These are phyloP conservation scores for Speoplatyrhinus poulsoni DNA, from an alignment of 2,113 vertebrate species.

Conservation along the genomic window DNA sequence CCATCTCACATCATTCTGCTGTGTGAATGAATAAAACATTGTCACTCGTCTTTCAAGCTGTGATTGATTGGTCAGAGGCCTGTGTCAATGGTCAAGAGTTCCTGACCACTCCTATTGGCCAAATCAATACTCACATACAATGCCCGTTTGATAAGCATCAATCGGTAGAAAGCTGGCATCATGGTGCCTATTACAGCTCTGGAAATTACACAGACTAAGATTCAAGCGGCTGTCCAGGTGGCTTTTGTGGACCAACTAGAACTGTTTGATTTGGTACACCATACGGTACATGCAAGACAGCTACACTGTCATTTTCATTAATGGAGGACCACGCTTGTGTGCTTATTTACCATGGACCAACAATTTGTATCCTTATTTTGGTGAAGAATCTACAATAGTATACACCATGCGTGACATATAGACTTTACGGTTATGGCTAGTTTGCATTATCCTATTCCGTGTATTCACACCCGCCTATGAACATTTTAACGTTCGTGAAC, in stretches of 20 bases:
- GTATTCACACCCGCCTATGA: not conserved
- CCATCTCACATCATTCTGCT: slow-evolving; percentile 53
- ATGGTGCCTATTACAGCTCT: slow-evolving; percentile 65
- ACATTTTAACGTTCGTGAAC: not conserved
- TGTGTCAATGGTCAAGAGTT: slow-evolving; percentile 47
- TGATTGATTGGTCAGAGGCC: slow-evolving; percentile 47
- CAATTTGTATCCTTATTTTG: slow-evolving; percentile 29
- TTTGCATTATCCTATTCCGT: not conserved
- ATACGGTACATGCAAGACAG: slow-evolving; percentile 32
- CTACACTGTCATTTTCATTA: slow-evolving; percentile 74
- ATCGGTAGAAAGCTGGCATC: slow-evolving; percentile 46
- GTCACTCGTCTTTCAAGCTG: slow-evolving; percentile 32
- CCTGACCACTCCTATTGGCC: slow-evolving; percentile 30
- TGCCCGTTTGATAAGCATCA: slow-evolving; percentile 57
- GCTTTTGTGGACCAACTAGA: slow-evolving; percentile 7
- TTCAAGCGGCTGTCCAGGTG: slow-evolving; percentile 51
- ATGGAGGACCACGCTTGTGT: slow-evolving; percentile 38
- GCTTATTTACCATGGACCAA: slow-evolving; percentile 26
- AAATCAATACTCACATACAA: slow-evolving; percentile 33
- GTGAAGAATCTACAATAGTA: not conserved
- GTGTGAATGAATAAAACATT: slow-evolving; percentile 70
- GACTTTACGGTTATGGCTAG: not conserved
- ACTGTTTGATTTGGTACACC: slow-evolving; percentile 34
- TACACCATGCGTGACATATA: not conserved
- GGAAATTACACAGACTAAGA: slow-evolving; percentile 31